Conservation (phyloP, 2,888 invertebrate species). For the Epinotia nisella region DNA sequence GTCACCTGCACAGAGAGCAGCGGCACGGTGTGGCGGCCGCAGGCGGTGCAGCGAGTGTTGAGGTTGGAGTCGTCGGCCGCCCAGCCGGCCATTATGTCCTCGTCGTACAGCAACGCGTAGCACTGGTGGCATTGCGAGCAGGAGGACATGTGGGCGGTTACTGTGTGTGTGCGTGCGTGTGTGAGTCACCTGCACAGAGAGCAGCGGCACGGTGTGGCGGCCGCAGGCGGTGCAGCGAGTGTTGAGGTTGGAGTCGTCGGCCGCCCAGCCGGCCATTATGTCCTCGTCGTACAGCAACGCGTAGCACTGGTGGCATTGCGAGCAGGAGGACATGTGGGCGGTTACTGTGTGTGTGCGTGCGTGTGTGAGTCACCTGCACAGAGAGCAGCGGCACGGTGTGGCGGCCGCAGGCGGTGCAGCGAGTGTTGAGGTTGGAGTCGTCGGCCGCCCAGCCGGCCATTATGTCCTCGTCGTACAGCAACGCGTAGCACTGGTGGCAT, state of each 20-base stretch:
- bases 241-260: constrained; percentile 99
- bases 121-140: constrained; percentile 97
- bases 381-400: too few relatives aligned
- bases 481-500: too few relatives aligned
- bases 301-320: constrained; percentile 94
- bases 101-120: constrained; percentile 95
- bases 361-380: too few relatives aligned
- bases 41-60: constrained; percentile 96
- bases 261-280: constrained; percentile 99
- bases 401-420: too few relatives aligned
- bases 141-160: constrained; percentile 89
- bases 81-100: constrained; percentile 99
- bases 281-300: constrained; percentile 98
- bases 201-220: constrained; percentile 94
- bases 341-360: too few relatives aligned
- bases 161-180: background rate
- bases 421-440: too few relatives aligned
- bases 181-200: constrained; percentile 84
- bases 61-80: constrained; percentile 98
- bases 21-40: constrained; percentile 95
- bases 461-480: too few relatives aligned
- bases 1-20: constrained; percentile 87
- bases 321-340: constrained; percentile 92
- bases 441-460: too few relatives aligned
- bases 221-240: constrained; percentile 96